Base-by-base conservation (phyloP, 2,888 invertebrate species). In the Cryptocheilus praepositus region DNA sequence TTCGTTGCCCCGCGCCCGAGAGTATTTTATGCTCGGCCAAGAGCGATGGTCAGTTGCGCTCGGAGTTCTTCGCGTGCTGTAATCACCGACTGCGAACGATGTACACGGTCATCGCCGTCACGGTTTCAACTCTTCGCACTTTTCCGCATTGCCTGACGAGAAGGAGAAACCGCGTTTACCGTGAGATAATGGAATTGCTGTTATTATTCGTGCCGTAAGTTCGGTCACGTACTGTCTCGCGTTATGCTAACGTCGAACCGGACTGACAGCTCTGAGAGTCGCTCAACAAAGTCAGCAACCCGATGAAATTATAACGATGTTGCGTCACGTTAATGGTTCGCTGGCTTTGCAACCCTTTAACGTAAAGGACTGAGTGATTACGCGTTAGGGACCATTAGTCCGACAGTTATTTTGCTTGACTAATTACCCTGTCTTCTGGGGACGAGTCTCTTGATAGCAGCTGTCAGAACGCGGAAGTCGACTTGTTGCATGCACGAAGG, bases 391-490 rank as follows among this genome's bases (percentile, higher is more conserved):
- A 54, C 54, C 61, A 43, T 61, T 43, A 65, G 55, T 55, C 56
- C 18, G 49, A 19, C 49, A 51, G 11, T 21, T 18, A 55, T 21
- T 2, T 2, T 11, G 36, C 36, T 36, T 45, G 56, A 67, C 69
- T 69, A 59, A 64, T 58, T 67, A 76, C 63, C 67, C 67, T 46
- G 44, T 67, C 62, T 51, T 55, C 46, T 43, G 60, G 53, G 44
- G 61, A 71, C 43, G 70, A 64, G 64, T 60, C 36, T 7, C 55
- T n/a, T 63, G 62, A 73, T 73, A 64, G 51, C 61, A 64, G 64
- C 55, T 61, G 59, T 64, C 51, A 59, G 62, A 74, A 76, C 67
- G 73, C 77, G 81, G 82, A 80, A 81, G 73, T 67, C 44, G 56
- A 51, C 52, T 25, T 54, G 57, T 53, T 66, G 57, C 75, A 77